These are phyloP conservation scores for Aphidius colemani DNA, from an alignment of 2,888 invertebrate genomes.

Conservation along the genomic window DNA sequence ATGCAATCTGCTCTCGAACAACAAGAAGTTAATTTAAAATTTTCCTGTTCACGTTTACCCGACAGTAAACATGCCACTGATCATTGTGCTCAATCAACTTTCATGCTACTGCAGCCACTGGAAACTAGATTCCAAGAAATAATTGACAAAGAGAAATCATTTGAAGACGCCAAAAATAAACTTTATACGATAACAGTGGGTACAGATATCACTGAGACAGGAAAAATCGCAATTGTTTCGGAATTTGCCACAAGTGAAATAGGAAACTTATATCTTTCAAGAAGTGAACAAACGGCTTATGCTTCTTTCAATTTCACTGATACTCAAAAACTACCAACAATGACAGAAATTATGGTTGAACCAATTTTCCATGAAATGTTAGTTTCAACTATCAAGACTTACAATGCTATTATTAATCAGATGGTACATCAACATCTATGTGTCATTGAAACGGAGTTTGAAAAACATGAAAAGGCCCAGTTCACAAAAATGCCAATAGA, in stretches of 20 bases:
- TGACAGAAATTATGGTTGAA: slow-evolving; percentile 61
- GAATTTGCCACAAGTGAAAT: slow-evolving; percentile 54
- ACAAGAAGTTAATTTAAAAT: slow-evolving; percentile 61
- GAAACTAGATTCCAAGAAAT: slow-evolving; percentile 53
- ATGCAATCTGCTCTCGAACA: slow-evolving; percentile 62
- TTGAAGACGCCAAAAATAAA: slow-evolving; percentile 39
- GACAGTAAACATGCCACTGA: no score
- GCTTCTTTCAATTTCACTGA: slow-evolving; percentile 56
- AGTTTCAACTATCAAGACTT: slow-evolving; percentile 43
- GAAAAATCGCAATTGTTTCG: slow-evolving; percentile 56
- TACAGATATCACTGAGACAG: slow-evolving; percentile 51
- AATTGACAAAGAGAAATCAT: slow-evolving; percentile 62
- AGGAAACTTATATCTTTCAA: slow-evolving; percentile 46
- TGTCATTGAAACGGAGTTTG: slow-evolving; percentile 59
- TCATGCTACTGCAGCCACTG: slow-evolving; percentile 54
- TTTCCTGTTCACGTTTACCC: slow-evolving; percentile 39
- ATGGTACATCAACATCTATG: slow-evolving; percentile 62
- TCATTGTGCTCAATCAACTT: slow-evolving; percentile 50
- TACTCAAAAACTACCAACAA: slow-evolving; percentile 60
- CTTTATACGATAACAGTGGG: no score
- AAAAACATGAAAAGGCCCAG: slow-evolving; percentile 60
- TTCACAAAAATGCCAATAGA: slow-evolving; percentile 54
- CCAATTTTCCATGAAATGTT: slow-evolving; percentile 44
- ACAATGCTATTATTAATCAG: slow-evolving; percentile 59
- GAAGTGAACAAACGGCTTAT: slow-evolving; percentile 46